Percentiles rank a stretch among this genome's conserved stretches.
Conservation (phyloP, 1,140 invertebrate species). For the Nilaparvata lugens region DNA sequence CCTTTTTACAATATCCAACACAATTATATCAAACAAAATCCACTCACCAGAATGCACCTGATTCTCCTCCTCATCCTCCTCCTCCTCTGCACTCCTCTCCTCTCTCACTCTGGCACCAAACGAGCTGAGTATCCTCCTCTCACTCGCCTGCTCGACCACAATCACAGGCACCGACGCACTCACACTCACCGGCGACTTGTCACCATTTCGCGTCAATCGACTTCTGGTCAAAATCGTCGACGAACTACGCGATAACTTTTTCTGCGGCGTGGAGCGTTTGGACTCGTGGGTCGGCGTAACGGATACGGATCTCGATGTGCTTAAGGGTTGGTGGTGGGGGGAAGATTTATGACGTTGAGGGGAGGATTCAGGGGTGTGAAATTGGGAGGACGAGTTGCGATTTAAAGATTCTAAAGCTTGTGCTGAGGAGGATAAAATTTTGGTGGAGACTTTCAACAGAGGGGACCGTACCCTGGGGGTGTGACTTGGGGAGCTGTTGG, state of each 20-base stretch:
- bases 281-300: constrained; percentile 29
- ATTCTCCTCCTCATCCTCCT: constrained; percentile 42
- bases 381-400: not conserved
- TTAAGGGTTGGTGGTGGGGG: constrained; percentile 9
- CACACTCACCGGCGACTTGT: constrained; percentile 12
- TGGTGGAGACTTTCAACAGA: constrained; percentile 20
- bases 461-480: constrained; percentile 15
- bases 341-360: constrained; percentile 8
- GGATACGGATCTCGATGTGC: constrained; percentile 17
- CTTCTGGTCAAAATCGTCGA: constrained; percentile 30
- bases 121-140: constrained; percentile 19
- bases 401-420: constrained; percentile 25
- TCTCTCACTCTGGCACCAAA: constrained; percentile 26
- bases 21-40: no score
- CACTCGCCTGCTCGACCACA: constrained; percentile 19
- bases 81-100: constrained; percentile 12
- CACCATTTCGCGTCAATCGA: not conserved
- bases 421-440: constrained; percentile 24
- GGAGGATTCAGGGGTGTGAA: not conserved
- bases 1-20: no score
- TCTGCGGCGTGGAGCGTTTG: constrained; percentile 52
- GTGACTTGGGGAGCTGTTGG: constrained; percentile 5
- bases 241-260: constrained; percentile 54
- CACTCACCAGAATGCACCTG: constrained; percentile 51
- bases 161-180: constrained; percentile 10